Evolutionary conservation across 1,140 invertebrate species (phyloP), one percentile per base, ranked within the genome.

Genomic region (Teleopsis dalmanni): DNA sequence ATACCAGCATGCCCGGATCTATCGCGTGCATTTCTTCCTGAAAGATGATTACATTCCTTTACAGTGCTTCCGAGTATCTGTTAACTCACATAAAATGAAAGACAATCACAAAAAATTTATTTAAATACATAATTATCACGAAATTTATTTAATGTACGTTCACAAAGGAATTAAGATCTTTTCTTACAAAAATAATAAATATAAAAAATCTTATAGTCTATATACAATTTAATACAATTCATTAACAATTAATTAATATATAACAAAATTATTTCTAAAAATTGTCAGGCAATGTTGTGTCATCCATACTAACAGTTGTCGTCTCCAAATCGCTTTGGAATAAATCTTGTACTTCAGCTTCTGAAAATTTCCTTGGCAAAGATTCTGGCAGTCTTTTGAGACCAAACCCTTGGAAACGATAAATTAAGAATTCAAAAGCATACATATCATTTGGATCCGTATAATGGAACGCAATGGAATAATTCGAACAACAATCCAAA

Each of bases 401-500:
- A 35, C 91, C 92, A 64, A 89, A 96, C 0, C 94, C 92, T 46
- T 89, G 75, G 38, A 98, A 73, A 71, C 97, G 95, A 70, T 98
- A 98, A 56, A 98, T 88, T 29, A 98, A 74, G 72, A 97, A 98
- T 57, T 98, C 94, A 16, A 97, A 71, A 3, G 95, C 88, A 68
- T 98, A 98, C 91, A 97, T 95, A 75, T 87, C 81, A 59, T 94
- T 87, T 0, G 93, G 91, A 10, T 80, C 80, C 4, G 97, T 88
- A 63, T 98, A 98, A 70, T 98, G 94, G 73, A 98, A 99, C 1
- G 92, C 94, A 26, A 98, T 82, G 1, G 95, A 92, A 64, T 88
- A 90, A 63, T 98, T 94, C 16, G 91, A 95, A 71, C 94, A 98
- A 65, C 94, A 98, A 53, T 92, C 83, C 48, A 94, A 78, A 1